Percentiles rank a stretch among this genome's conserved stretches.
Evolutionary conservation across 2,888 invertebrate genomes (phyloP).

Genomic region (Drosophila demipolita): DNA sequence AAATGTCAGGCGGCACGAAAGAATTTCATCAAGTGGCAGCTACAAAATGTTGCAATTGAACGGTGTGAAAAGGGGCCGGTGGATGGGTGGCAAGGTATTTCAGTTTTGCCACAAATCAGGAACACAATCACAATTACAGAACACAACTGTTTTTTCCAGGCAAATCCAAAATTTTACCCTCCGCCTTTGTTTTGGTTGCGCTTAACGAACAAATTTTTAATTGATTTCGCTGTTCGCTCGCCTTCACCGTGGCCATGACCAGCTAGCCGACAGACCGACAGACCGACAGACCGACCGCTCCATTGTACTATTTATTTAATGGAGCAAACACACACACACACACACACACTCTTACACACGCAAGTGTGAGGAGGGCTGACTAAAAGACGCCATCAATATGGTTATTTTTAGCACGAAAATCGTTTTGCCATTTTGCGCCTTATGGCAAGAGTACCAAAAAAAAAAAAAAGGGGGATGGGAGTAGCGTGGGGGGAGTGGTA

Average conservation of each 20-base stretch:
- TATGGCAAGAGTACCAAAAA: constrained; percentile 21
- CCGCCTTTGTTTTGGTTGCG: constrained; percentile 34
- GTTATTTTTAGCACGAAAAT: constrained; percentile 79
- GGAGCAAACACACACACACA: constrained; percentile 19
- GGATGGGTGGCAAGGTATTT: not conserved
- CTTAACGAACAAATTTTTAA: constrained; percentile 61
- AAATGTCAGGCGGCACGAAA: constrained; percentile 71
- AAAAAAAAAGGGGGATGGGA: not conserved
- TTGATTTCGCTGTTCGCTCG: constrained; percentile 67
- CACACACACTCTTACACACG: not conserved
- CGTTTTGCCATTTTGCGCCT: constrained; percentile 67
- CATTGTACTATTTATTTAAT: constrained; percentile 29
- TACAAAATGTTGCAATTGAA: not conserved
- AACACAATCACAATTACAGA: constrained; percentile 4
- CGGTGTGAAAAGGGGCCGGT: not conserved
- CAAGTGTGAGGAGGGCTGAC: constrained; percentile 1
- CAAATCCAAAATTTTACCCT: not conserved
- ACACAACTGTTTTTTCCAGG: constrained; percentile 28
- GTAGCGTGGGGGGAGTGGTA: not conserved
- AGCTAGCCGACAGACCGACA: constrained; percentile 49
- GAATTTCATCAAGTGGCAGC: constrained; percentile 59
- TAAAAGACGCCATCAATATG: constrained; percentile 72
- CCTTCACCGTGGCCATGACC: constrained; percentile 82
- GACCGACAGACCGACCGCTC: not conserved
- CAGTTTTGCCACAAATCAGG: not conserved